Base-by-base conservation (phyloP, 2,113 vertebrate species). In the Prionailurus viverrinus region DNA sequence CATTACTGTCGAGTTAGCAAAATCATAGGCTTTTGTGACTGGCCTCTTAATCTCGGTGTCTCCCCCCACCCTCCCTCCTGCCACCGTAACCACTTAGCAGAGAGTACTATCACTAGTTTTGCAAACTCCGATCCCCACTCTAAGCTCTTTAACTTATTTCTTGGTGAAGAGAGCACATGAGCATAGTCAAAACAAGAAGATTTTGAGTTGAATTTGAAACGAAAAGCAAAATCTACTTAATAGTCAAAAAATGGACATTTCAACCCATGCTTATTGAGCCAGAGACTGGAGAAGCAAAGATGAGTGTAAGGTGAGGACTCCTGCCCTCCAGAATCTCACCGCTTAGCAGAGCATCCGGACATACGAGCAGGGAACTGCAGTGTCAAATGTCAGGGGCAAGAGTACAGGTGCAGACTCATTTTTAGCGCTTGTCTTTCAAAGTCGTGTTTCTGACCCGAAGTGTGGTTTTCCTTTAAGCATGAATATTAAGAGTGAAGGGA, bases 391-490 rank as follows among this genome's bases (percentile, higher is more conserved):
- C 4, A 92, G 74, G 95, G 90, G 78, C 55, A 25, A 91, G 39
- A n/a, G 89, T 87, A 63, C 90, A 97, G 92, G 65, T 21, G 51
- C 80, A 69, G 82, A 82, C 23, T 79, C 73, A 1, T 58, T 36
- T 36, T 39, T 58, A 86, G 41, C 27, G 76, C 87, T 61, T 92
- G 39, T 36, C 39, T 94, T 96, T 80, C 29, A 13, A 39, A 83
- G 36, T 48, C n/a, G 0, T 84, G 69, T 89, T 96, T 97, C 48
- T 81, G 45, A 81, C 23, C 11, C 33, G n/a, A 94, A 87, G 55
- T 23, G 65, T 55, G 27, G 39, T 84, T 94, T 90, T 68, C 58
- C 82, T 89, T 84, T 88, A 96, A 65, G 74, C 63, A 45, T 92
- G 68, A 90, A 58, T 41, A 61, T 48, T 45, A 81, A 95, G 74